A percentile compares a stretch with the other conserved stretches of the same genome.
Conservation (phyloP, 2,797 vertebrate species). For the Sebastes itinus region DNA sequence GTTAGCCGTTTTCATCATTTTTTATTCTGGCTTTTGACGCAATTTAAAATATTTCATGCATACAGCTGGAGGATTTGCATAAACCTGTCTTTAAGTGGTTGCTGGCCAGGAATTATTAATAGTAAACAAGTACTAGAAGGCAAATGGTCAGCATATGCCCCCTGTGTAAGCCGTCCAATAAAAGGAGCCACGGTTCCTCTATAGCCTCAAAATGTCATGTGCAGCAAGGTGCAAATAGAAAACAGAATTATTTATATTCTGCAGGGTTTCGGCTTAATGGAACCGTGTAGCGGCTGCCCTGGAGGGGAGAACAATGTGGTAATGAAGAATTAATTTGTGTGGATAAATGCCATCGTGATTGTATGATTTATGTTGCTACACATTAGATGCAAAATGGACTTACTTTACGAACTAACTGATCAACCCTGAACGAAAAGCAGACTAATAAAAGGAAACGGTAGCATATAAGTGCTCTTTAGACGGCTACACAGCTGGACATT, state of each 20-base stretch:
- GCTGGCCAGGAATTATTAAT: background rate
- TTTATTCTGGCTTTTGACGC: constrained; percentile 38
- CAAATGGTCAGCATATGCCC: constrained; percentile 18
- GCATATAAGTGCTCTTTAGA: background rate
- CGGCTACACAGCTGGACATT: background rate
- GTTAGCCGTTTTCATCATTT: constrained; percentile 35
- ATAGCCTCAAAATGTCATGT: constrained; percentile 30
- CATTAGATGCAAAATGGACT: constrained; percentile 23
- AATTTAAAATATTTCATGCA: constrained; percentile 6
- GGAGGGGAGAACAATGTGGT: constrained; percentile 40
- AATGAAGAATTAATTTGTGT: constrained; percentile 65
- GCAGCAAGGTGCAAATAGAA: constrained; percentile 47
- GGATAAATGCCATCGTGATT: constrained; percentile 41
- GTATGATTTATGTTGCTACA: constrained; percentile 50
- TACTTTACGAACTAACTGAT: constrained; percentile 22
- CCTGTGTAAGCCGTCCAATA: background rate
- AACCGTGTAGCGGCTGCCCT: constrained; percentile 28
- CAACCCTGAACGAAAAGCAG: background rate
- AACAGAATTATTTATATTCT: constrained; percentile 62
- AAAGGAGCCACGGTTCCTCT: constrained; percentile 6
- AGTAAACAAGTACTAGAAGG: constrained; percentile 10
- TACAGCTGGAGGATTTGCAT: background rate
- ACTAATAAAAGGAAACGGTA: background rate
- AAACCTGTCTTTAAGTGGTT: background rate
- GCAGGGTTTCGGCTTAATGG: constrained; percentile 54